A percentile compares a stretch with the other conserved stretches of the same genome.
phyloP scores from a whole-genome alignment of 2,888 invertebrate genomes.

The Boloria selene region DNA sequence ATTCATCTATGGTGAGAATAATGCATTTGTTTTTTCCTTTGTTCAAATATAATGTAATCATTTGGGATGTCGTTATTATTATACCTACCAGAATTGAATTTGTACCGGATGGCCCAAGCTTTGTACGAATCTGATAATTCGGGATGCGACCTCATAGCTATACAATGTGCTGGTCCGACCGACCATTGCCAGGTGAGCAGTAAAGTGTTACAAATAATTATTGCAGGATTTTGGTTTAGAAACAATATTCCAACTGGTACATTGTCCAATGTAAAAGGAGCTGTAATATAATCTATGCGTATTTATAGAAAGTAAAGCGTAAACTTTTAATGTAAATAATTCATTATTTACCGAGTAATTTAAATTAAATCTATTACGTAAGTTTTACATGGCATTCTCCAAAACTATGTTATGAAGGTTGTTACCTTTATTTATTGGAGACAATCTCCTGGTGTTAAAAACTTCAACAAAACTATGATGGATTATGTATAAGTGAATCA shows the following conservation, averaged over 20 bases:
- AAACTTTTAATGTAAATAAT: too few species aligned
- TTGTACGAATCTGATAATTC: conserved; percentile 48
- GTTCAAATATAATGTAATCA: neutral
- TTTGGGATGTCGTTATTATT: neutral
- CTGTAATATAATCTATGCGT: conserved; percentile 26
- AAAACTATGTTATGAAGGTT: neutral
- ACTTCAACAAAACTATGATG: conserved; percentile 47
- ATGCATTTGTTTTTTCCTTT: too few species aligned
- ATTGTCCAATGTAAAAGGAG: conserved; percentile 16
- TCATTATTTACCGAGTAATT: too few species aligned
- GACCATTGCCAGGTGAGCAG: conserved; percentile 57
- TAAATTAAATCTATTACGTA: too few species aligned
- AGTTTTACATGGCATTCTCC: too few species aligned
- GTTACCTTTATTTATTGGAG: conserved; percentile 11
- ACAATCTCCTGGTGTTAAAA: conserved; percentile 42
- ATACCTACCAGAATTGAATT: conserved; percentile 24
- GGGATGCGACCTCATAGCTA: conserved; percentile 54
- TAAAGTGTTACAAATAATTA: conserved; percentile 53
- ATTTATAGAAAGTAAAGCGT: too few species aligned
- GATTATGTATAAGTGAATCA: conserved; percentile 55
- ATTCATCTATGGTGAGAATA: too few species aligned
- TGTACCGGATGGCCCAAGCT: conserved; percentile 56
- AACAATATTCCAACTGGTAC: conserved; percentile 49
- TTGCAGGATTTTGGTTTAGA: conserved; percentile 42
- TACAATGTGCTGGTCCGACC: conserved; percentile 58